A percentile compares a stretch with the other conserved stretches of the same genome.
phyloP scores from a whole-genome alignment of 2,113 vertebrate genomes.

The Onychostoma macrolepis region DNA sequence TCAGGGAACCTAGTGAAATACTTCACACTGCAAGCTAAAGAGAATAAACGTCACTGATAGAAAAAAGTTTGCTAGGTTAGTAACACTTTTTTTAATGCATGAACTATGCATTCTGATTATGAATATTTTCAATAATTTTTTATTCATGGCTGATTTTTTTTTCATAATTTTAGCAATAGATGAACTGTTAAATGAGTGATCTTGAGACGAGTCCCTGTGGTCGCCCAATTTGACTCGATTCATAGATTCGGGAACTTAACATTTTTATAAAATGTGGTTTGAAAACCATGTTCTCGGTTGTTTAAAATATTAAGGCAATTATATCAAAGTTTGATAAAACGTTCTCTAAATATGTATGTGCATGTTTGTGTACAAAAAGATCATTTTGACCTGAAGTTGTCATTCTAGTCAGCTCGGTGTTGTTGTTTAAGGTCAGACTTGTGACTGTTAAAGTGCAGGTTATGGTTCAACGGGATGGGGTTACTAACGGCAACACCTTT shows the following conservation, averaged over 20 bases:
- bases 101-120: too few relatives aligned
- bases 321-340: not conserved
- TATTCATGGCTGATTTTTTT: too few relatives aligned
- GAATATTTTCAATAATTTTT: too few relatives aligned
- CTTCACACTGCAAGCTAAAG: too few relatives aligned
- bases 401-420: slow-evolving; percentile 18
- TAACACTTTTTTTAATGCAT: too few relatives aligned
- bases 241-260: not conserved
- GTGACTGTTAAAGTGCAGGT: slow-evolving; percentile 16
- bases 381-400: not conserved
- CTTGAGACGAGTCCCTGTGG: not conserved
- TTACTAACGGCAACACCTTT: slow-evolving; percentile 43
- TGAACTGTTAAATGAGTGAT: too few relatives aligned
- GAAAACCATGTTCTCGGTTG: not conserved
- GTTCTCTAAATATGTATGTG: not conserved
- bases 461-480: not conserved
- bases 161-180: too few relatives aligned
- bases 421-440: slow-evolving; percentile 21
- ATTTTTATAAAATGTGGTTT: not conserved
- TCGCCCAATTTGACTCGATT: not conserved
- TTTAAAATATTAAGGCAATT: not conserved
- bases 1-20: too few relatives aligned
- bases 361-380: not conserved
- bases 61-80: too few relatives aligned
- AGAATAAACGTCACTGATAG: too few relatives aligned